These are phyloP conservation scores for Porites divaricata DNA, from an alignment of 92 coral and sea anemone species.

Conservation along the genomic window DNA sequence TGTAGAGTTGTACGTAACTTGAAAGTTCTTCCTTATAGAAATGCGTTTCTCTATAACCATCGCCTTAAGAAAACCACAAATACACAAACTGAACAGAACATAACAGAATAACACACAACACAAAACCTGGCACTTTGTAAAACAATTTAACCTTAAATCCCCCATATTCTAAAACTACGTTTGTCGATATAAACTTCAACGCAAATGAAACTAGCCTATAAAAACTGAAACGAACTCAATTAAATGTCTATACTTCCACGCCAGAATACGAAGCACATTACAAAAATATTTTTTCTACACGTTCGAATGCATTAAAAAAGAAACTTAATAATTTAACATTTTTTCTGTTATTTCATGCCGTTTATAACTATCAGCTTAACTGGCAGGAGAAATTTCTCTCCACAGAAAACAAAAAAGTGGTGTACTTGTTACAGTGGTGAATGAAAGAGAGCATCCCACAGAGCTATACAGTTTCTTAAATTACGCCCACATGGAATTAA, in stretches of 20 bases:
- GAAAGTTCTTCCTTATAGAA: not conserved
- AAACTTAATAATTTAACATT: too few relatives aligned
- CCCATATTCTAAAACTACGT: not conserved
- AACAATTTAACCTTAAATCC: not conserved
- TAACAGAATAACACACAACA: not conserved
- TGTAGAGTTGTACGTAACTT: not conserved
- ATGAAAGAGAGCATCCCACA: too few relatives aligned
- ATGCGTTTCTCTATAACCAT: not conserved
- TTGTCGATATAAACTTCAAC: not conserved
- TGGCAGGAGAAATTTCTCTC: too few relatives aligned
- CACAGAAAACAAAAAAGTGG: too few relatives aligned
- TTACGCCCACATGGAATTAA: too few relatives aligned
- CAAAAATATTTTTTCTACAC: too few relatives aligned
- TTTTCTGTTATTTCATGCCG: too few relatives aligned
- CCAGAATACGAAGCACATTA: not conserved
- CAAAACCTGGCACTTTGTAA: constrained; percentile 15
- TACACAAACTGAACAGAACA: not conserved
- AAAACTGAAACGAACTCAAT: not conserved
- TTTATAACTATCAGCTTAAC: too few relatives aligned
- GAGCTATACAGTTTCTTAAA: too few relatives aligned
- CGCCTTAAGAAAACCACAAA: not conserved
- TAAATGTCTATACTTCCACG: not conserved
- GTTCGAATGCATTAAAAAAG: too few relatives aligned
- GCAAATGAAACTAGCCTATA: not conserved
- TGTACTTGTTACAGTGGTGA: too few relatives aligned